Base-by-base conservation (phyloP, 2,797 vertebrate species). In the Ceyx erithaca region DNA sequence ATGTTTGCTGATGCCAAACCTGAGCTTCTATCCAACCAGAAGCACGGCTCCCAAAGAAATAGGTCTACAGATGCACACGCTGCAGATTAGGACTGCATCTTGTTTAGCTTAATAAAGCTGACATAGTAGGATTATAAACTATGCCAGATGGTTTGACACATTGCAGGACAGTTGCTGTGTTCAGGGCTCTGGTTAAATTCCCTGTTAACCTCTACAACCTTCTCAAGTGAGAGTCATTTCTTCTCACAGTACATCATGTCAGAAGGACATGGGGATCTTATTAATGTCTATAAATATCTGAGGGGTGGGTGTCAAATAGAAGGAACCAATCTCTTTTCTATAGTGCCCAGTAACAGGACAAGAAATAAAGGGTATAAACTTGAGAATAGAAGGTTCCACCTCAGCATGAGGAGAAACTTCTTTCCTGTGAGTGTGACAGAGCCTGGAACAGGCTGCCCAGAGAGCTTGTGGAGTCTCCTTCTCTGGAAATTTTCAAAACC, bases 131-230 rank as follows among this genome's bases (percentile, higher is more conserved):
- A 96, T 96, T 96, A 96, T 19, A 59, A 89, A 61, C 61, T 73
- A 9, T 57, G 94, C 90, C 92, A 95, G 92, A 90, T 93, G 93
- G 89, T 80, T 85, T 92, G 87, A 83, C 92, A 95, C 92, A 91
- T 46, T 90, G 90, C 88, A 63, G 93, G 55, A 48, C 1, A 4
- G 59, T 75, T 87, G 43, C 48, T 94, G 55, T 68, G 63, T 75
- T 69, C 77, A 52, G 40, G 69, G 72, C 84, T 87, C 79, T 89
- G 87, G 89, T 93, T 92, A 94, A 94, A 94, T 88, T 94, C 72
- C 84, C 79, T 90, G 85, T 93, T 95, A 94, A 95, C 90, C 85
- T 95, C 85, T 85, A 58, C 62, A 92, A 54, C 87, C 86, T 95
- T 94, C 84, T 90, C 72, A 89, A 95, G 92, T 90, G 90, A 92